A percentile compares a stretch with the other conserved stretches of the same genome.
Evolutionary conservation across 2,797 vertebrate genomes (phyloP).

Genomic region (Acrocephalus scirpaceus): DNA sequence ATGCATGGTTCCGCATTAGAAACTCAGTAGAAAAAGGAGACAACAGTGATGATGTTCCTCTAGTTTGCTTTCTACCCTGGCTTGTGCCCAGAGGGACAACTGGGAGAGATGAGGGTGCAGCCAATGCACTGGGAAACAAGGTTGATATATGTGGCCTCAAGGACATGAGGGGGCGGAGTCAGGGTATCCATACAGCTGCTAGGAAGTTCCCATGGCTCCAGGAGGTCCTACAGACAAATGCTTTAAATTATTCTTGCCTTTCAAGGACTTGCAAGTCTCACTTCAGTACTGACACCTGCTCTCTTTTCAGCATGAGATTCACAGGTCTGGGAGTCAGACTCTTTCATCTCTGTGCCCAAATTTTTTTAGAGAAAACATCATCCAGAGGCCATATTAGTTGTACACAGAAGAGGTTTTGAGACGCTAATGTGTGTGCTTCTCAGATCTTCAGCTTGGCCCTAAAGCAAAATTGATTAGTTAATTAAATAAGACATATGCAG

Average conservation of each 20-base stretch:
- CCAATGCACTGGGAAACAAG: background rate
- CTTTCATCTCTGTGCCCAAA: background rate
- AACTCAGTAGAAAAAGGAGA: background rate
- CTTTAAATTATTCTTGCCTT: background rate
- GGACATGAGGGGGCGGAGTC: background rate
- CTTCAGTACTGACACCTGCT: background rate
- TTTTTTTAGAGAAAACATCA: background rate
- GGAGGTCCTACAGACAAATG: background rate
- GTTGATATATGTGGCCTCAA: background rate
- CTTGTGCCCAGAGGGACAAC: background rate
- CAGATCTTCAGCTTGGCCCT: background rate
- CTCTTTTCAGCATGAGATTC: background rate
- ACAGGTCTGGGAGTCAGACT: background rate
- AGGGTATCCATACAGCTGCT: background rate
- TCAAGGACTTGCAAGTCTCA: background rate
- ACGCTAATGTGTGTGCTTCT: background rate
- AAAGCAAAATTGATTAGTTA: background rate
- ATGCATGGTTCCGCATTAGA: background rate
- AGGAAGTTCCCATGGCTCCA: background rate
- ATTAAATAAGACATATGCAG: background rate
- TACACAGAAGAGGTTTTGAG: background rate
- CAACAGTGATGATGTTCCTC: background rate
- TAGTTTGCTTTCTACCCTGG: background rate
- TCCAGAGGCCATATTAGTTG: background rate
- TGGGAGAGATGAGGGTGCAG: background rate